Percentiles rank a stretch among this genome's conserved stretches.
Evolutionary conservation across 2,888 invertebrate species (phyloP).

Genomic region (Eudasyphora cyanicolor): DNA sequence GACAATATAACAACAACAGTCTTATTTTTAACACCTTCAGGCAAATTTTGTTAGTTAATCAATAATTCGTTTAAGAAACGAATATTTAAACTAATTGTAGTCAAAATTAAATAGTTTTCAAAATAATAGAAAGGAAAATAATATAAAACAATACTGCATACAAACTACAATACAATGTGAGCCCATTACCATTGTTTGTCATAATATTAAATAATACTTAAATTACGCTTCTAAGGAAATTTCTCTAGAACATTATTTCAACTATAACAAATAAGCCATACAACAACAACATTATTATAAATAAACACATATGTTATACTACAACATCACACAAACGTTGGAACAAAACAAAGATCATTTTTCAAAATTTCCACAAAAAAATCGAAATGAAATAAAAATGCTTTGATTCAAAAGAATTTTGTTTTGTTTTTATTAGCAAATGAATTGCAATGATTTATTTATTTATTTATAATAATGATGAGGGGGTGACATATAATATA

Average conservation of each 20-base stretch:
- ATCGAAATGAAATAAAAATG: neutral
- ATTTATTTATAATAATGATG: constrained; percentile 20
- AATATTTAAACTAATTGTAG: too few relatives aligned
- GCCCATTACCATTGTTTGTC: constrained; percentile 51
- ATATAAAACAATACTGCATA: too few relatives aligned
- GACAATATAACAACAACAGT: too few relatives aligned
- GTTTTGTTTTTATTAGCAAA: neutral
- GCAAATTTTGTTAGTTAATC: too few relatives aligned
- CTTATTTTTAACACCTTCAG: too few relatives aligned
- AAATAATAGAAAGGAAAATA: neutral
- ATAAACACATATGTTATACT: neutral
- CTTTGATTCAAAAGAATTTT: neutral
- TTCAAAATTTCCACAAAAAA: neutral
- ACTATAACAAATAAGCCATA: neutral
- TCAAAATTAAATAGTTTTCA: neutral
- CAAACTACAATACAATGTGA: constrained; percentile 46
- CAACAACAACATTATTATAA: constrained; percentile 19
- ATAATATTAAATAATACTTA: too few relatives aligned
- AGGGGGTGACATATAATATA: neutral
- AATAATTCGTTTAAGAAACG: too few relatives aligned
- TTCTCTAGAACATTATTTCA: neutral
- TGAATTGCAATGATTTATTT: constrained; percentile 6
- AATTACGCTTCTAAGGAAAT: too few relatives aligned
- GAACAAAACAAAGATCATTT: neutral
- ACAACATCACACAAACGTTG: neutral